Base-by-base conservation (phyloP, 2,888 invertebrate species). In the Acrobasis consociella region DNA sequence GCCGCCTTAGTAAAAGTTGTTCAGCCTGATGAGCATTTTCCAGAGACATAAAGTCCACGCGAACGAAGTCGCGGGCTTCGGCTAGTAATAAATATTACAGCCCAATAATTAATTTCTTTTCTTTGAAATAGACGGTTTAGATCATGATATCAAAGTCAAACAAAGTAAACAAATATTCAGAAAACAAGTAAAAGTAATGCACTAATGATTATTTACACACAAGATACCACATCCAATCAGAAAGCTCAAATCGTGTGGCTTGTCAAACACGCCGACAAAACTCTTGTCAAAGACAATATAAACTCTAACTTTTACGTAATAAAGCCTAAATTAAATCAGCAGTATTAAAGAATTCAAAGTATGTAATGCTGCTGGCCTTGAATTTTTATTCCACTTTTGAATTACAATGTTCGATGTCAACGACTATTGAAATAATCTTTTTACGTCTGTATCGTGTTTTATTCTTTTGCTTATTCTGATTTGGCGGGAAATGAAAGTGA, bases 331-430 rank as follows among this genome's bases (percentile, higher is more conserved):
- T 55, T 46, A 38, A n/a, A 52, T 37, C 9, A 37, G 2, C 2
- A 5, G 13, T 3, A 16, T 56, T 22, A 22, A 60, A 53, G 67
- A 65, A 72, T 70, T 69, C 60, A 50, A 31, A 70, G 64, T 71
- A 76, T 69, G 64, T 69, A 71, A 70, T 69, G 69, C 69, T 60
- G 74, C 58, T 64, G 69, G 69, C 81, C 80, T 78, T 81, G 77
- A 72, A 71, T 69, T 67, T 70, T 74, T 72, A 75, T 73, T 64
- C 53, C 56, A 63, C 65, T 67, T 62, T 65, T 63, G 51, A 60
- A 60, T 60, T 60, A 60, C 39, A 50, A 42, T 52, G 15, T 66
- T 65, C 53, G 56, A 46, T 49, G 17, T 42, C 38, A 55, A 10
- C 39, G 46, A 49, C 38, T 64, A 60, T 42, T 60, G n/a, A n/a